Evolutionary conservation across 2,113 vertebrate genomes (phyloP).

Genomic region (Emberiza fucata): DNA sequence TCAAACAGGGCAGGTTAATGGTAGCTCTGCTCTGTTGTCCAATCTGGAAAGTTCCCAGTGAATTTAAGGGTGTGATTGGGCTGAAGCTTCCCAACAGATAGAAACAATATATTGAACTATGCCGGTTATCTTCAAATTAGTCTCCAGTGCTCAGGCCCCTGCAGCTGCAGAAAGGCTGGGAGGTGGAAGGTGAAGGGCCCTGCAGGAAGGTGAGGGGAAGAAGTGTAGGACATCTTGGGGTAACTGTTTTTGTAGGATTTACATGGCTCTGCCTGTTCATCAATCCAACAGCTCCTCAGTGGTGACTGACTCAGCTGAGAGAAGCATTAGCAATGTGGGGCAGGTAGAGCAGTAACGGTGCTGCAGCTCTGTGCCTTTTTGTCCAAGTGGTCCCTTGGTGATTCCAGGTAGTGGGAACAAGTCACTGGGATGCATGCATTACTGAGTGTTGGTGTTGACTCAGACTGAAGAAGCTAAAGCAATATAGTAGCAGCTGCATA

Average conservation of each 20-base stretch:
- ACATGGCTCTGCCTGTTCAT: not conserved
- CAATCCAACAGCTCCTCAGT: not conserved
- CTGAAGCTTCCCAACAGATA: not conserved
- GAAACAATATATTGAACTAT: not conserved
- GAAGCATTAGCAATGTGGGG: rapidly evolving
- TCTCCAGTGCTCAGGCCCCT: not conserved
- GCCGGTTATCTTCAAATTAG: not conserved
- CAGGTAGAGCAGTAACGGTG: not conserved
- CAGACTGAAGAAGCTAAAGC: not conserved
- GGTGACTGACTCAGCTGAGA: not conserved
- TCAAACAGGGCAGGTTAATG: not conserved
- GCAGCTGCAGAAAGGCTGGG: not conserved
- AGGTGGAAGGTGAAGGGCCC: not conserved
- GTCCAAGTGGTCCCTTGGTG: not conserved
- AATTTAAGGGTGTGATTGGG: not conserved
- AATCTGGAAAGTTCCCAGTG: not conserved
- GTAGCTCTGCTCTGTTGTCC: not conserved
- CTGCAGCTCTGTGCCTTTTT: not conserved
- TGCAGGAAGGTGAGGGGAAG: not conserved
- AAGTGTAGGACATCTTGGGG: not conserved
- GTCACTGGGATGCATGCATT: not conserved
- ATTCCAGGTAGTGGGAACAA: not conserved
- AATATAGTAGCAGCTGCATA: not conserved
- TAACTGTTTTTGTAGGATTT: not conserved
- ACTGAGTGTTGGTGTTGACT: not conserved